These are phyloP conservation scores for Oncorhynchus tshawytscha DNA, from an alignment of 2,113 vertebrate species.

Conservation along the genomic window DNA sequence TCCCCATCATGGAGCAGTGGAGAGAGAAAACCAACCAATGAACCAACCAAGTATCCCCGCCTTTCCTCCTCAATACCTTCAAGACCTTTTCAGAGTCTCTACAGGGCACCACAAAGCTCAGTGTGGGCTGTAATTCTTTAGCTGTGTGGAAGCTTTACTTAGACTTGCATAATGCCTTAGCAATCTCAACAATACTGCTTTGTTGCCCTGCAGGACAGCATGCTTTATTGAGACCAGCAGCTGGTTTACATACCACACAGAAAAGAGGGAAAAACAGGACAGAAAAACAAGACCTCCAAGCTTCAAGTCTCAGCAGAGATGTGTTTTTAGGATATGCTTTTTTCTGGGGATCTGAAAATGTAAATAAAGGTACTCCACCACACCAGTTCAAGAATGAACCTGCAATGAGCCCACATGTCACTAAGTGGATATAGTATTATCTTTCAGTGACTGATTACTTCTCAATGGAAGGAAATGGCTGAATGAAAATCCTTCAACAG, in stretches of 20 bases:
- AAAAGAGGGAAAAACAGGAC: neutral
- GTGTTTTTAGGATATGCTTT: slow-evolving; percentile 1
- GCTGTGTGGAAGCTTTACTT: slow-evolving; percentile 73
- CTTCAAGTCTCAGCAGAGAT: slow-evolving; percentile 58
- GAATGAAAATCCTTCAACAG: slow-evolving; percentile 73
- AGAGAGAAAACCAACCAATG: slow-evolving; percentile 25
- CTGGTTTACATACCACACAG: slow-evolving; percentile 54
- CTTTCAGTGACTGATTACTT: slow-evolving; percentile 72
- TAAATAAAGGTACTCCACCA: slow-evolving; percentile 61
- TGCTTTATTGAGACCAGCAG: slow-evolving; percentile 69
- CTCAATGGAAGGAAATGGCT: slow-evolving; percentile 66
- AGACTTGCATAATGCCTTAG: slow-evolving; percentile 61
- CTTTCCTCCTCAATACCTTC: slow-evolving; percentile 59
- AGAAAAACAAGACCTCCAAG: slow-evolving; percentile 25
- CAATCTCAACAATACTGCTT: slow-evolving; percentile 65
- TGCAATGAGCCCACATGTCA: slow-evolving; percentile 55
- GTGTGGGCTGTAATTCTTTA: slow-evolving; percentile 64
- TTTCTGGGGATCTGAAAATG: slow-evolving; percentile 23
- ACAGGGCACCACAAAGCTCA: slow-evolving; percentile 56
- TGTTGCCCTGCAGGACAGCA: slow-evolving; percentile 72
- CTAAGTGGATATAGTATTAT: slow-evolving; percentile 72
- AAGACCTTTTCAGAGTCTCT: slow-evolving; percentile 65
- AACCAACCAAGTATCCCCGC: neutral
- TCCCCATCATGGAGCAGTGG: slow-evolving; percentile 63
- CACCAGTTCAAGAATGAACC: slow-evolving; percentile 67